These are phyloP conservation scores for Falco peregrinus DNA, from an alignment of 2,797 vertebrate genomes.

Conservation along the genomic window DNA sequence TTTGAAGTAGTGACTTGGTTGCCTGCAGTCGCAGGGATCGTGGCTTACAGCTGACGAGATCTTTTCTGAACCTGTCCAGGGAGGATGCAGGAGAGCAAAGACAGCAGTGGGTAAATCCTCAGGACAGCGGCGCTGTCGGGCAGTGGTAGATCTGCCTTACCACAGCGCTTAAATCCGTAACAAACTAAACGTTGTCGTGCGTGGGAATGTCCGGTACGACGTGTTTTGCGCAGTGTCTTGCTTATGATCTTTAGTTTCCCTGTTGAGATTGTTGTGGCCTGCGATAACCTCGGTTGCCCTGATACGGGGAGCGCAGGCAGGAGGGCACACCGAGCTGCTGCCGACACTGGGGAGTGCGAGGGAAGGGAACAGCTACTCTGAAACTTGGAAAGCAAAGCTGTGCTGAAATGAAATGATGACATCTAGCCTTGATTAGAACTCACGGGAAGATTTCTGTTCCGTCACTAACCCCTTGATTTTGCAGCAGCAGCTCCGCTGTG, in stretches of 20 bases:
- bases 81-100: background rate
- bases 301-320: background rate
- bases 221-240: background rate
- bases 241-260: background rate
- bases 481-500: background rate
- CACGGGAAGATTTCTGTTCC: rapidly evolving
- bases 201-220: too few relatives aligned
- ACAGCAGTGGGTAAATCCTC: rapidly evolving
- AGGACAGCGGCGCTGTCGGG: rapidly evolving
- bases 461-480: background rate
- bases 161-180: rapidly evolving
- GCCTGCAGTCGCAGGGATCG: rapidly evolving
- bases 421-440: background rate
- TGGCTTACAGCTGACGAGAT: background rate
- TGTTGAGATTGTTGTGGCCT: background rate
- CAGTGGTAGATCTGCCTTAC: background rate
- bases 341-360: background rate
- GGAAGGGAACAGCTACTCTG: background rate
- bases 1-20: background rate
- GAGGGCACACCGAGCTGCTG: background rate
- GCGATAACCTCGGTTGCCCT: background rate
- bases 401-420: background rate
- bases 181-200: rapidly evolving
- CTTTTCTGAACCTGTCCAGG: background rate
- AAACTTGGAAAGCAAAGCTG: background rate